Base-by-base conservation (phyloP, 2,113 vertebrate species). In the Hippocampus guttulatus region DNA sequence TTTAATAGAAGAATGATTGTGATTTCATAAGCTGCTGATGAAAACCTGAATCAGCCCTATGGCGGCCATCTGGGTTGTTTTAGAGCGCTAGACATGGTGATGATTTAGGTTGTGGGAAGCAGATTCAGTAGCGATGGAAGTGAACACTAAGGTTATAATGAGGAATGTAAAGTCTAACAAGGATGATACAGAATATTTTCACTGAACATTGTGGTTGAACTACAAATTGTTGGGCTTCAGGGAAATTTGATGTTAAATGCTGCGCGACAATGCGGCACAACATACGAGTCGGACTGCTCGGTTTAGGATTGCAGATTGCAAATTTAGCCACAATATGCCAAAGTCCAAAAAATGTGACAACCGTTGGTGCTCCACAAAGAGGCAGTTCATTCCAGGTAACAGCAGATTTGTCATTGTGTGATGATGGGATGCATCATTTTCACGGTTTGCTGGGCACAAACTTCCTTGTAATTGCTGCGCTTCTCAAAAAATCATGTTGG, bases 381-480 rank as follows among this genome's bases (percentile, higher is more conserved):
- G 70, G 58, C 9, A 15, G 77, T 85, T 80, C 75, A 83, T 74
- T 76, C 64, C 52, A 69, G 77, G 74, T 84, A 77, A 79, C 74
- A 68, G 40, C 78, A 69, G 75, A 83, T 81, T 79, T 81, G 78
- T 81, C 70, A 40, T 73, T 78, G 54, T 75, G 75, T 84, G 82
- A 81, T 83, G 70, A 78, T 84, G 80, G 69, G 75, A 81, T 78
- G 55, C 81, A 80, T 73, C 79, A 80, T 85, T 87, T 85, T 80
- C 80, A 84, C 64, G 81, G 71, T 83, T 82, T 84, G 76, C 73
- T 84, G 81, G 81, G 81, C 76, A 81, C 80, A 81, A 83, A 84
- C 77, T 55, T 81, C 78, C 75, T 79, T 82, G 75, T 85, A 85
- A 87, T 83, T 85, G 80, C 70, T 81, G 81, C 80, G 71, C 69